Evolutionary conservation across 2,113 vertebrate species (phyloP).

Genomic region (Syngnathus scovelli): DNA sequence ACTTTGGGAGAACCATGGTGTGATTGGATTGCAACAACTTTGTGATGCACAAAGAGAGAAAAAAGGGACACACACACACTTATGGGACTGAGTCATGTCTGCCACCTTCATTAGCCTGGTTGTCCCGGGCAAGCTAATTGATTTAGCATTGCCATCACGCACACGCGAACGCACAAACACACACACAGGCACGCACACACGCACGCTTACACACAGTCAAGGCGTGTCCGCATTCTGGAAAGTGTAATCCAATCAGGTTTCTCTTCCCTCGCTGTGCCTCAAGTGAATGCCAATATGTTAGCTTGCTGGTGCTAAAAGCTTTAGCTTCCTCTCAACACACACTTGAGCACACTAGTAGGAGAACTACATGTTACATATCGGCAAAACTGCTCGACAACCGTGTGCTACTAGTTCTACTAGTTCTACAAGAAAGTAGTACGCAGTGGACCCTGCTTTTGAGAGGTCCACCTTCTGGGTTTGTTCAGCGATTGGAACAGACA

Average conservation of each 20-base stretch:
- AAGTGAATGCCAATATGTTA: constrained; percentile 38
- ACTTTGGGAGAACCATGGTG: not conserved
- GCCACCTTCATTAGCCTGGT: not conserved
- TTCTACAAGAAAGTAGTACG: no score
- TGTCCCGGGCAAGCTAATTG: not conserved
- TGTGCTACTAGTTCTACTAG: no score
- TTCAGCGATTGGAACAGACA: no score
- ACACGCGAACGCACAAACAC: not conserved
- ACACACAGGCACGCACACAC: not conserved
- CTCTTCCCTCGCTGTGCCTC: constrained; percentile 6
- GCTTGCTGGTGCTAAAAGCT: constrained; percentile 44
- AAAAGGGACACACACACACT: not conserved
- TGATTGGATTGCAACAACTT: not conserved
- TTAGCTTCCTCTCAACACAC: constrained; percentile 38
- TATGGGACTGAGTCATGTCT: not conserved
- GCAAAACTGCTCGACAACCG: no score
- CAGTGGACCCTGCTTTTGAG: no score
- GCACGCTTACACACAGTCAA: not conserved
- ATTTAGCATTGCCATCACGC: not conserved
- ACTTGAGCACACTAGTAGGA: not conserved
- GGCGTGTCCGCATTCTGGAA: constrained; percentile 16
- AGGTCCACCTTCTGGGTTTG: no score
- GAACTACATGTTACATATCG: no score
- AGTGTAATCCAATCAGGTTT: constrained; percentile 49
- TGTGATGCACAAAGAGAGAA: no score